Percentiles rank a stretch among this genome's conserved stretches.
phyloP scores from a whole-genome alignment of 2,888 invertebrate species.

The Autographa pulchrina region DNA sequence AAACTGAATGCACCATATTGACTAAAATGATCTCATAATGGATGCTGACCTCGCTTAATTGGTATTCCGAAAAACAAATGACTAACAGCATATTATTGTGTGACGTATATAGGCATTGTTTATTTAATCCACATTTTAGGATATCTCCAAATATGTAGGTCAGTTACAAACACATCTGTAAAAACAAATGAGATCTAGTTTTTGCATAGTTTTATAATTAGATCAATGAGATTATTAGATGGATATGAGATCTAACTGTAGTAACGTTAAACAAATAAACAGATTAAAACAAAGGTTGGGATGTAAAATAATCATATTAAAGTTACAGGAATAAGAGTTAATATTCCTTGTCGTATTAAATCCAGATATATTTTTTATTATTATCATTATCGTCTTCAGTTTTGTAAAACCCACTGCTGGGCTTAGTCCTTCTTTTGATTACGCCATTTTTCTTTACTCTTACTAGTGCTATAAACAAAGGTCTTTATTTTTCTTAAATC shows the following conservation, averaged over 20 bases:
- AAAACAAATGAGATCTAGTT: neutral
- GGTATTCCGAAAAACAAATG: neutral
- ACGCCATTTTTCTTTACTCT: neutral
- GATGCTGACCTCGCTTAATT: neutral
- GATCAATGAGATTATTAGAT: neutral
- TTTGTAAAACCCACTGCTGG: no score
- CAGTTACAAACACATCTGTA: neutral
- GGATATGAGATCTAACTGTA: no score
- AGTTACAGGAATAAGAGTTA: no score
- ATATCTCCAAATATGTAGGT: neutral
- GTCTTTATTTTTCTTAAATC: neutral
- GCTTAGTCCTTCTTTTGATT: neutral
- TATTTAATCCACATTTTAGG: neutral
- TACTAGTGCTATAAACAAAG: neutral
- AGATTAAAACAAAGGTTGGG: no score
- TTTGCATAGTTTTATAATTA: neutral
- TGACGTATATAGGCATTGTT: neutral
- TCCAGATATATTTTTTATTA: no score
- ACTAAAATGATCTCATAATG: neutral
- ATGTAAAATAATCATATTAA: no score
- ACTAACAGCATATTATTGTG: neutral
- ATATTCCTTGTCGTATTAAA: no score
- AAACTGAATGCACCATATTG: neutral
- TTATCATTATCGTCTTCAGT: no score
- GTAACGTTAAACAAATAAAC: no score